These are phyloP conservation scores for Adela reaumurella DNA, from an alignment of 2,888 invertebrate genomes.

Conservation along the genomic window DNA sequence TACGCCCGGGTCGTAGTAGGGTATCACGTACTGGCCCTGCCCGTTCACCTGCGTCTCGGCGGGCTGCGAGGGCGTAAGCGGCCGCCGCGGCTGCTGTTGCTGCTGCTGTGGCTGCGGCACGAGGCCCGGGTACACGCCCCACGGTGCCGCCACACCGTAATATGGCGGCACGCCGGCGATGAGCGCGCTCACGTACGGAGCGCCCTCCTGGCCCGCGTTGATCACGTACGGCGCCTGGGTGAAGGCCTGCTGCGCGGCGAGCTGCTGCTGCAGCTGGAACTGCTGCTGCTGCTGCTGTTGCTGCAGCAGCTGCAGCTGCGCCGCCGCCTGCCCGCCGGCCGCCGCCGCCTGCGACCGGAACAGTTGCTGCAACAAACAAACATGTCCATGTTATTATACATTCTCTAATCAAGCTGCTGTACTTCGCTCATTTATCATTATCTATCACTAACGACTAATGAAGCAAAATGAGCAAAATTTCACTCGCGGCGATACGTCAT, in stretches of 20 bases:
- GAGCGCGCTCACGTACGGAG: slow-evolving; percentile 79
- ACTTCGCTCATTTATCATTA: too few relatives aligned
- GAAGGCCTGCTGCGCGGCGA: slow-evolving; percentile 68
- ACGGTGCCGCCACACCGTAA: slow-evolving; percentile 86
- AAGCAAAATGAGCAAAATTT: too few relatives aligned
- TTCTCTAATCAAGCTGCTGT: too few relatives aligned
- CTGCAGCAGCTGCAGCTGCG: slow-evolving; percentile 67
- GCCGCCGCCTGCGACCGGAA: slow-evolving; percentile 83
- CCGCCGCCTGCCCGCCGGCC: slow-evolving; percentile 60
- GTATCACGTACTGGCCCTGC: slow-evolving; percentile 63
- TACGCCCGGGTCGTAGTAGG: slow-evolving; percentile 67
- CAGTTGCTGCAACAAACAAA: slow-evolving; percentile 69
- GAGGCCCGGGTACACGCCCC: slow-evolving; percentile 84
- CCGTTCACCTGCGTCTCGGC: slow-evolving; percentile 63
- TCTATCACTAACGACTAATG: too few relatives aligned
- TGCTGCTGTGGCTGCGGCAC: slow-evolving; percentile 62
- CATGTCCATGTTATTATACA: not conserved
- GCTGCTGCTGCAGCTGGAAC: slow-evolving; percentile 75
- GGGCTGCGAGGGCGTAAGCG: slow-evolving; percentile 75
- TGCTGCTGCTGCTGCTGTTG: slow-evolving; percentile 75
- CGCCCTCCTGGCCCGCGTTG: slow-evolving; percentile 63
- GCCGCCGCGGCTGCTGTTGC: slow-evolving; percentile 71
- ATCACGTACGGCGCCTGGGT: slow-evolving; percentile 84
- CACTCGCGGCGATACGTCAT: too few relatives aligned
- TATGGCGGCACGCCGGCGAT: slow-evolving; percentile 86